Evolutionary conservation across 2,888 invertebrate species (phyloP).

Genomic region (Aelia acuminata): DNA sequence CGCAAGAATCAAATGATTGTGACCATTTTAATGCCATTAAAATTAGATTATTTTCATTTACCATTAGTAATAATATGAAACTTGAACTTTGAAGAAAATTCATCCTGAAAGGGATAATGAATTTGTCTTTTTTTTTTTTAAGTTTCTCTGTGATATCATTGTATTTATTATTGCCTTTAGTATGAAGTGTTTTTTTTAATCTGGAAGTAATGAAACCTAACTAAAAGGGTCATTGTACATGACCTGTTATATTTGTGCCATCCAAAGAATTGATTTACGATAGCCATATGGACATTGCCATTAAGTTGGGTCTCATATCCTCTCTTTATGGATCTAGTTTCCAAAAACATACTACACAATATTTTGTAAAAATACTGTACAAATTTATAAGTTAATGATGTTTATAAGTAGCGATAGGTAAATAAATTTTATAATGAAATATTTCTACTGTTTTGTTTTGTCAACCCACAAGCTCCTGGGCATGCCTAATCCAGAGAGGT

Average conservation of each 20-base stretch:
- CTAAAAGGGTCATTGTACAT: background rate
- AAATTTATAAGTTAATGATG: constrained; percentile 64
- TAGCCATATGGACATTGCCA: constrained; percentile 56
- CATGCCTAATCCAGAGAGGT: too few species aligned
- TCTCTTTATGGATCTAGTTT: constrained; percentile 20
- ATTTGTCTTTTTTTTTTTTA: background rate
- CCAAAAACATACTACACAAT: constrained; percentile 51
- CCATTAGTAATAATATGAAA: constrained; percentile 55
- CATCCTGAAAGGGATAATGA: background rate
- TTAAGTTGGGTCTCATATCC: constrained; percentile 52
- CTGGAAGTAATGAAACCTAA: constrained; percentile 12
- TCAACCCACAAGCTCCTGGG: too few species aligned
- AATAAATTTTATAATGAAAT: constrained; percentile 61
- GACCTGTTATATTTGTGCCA: constrained; percentile 57
- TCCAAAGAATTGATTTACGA: constrained; percentile 54
- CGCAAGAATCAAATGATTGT: constrained; percentile 5
- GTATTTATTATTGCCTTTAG: constrained; percentile 56
- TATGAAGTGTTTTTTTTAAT: constrained; percentile 26
- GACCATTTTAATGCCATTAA: constrained; percentile 44
- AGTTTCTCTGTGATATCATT: constrained; percentile 57
- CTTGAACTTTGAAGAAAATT: constrained; percentile 30
- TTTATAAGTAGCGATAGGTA: constrained; percentile 67
- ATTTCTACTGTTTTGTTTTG: constrained; percentile 45
- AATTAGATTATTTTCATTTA: constrained; percentile 46
- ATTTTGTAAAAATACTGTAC: constrained; percentile 64